Evolutionary conservation across 2,888 invertebrate genomes (phyloP).

Genomic region (Melitaea athalia): DNA sequence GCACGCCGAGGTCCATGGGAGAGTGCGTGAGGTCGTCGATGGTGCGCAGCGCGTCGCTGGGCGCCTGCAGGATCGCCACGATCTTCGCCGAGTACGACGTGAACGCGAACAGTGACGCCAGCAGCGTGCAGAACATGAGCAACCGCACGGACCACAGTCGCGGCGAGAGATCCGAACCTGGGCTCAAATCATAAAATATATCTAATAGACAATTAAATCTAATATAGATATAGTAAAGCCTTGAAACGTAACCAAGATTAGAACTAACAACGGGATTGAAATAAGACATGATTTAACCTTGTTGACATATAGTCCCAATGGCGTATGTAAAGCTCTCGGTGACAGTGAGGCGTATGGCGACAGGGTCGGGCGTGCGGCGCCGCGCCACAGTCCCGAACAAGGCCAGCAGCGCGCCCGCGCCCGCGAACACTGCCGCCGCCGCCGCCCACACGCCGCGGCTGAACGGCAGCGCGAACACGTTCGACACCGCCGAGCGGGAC

Average conservation of each 20-base stretch:
- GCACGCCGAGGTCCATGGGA: slow-evolving; percentile 80
- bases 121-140: slow-evolving; percentile 79
- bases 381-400: slow-evolving; percentile 49
- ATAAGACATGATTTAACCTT: slow-evolving; percentile 61
- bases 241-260: too few relatives aligned
- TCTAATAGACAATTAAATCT: too few relatives aligned
- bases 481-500: slow-evolving; percentile 82
- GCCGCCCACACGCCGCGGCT: slow-evolving; percentile 81
- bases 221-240: too few relatives aligned
- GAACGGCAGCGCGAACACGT: slow-evolving; percentile 84
- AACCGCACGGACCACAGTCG: slow-evolving; percentile 75
- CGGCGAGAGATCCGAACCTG: slow-evolving; percentile 76
- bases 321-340: slow-evolving; percentile 79
- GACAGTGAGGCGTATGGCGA: slow-evolving; percentile 47
- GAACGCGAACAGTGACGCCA: slow-evolving; percentile 81
- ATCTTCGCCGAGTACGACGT: slow-evolving; percentile 86
- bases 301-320: slow-evolving; percentile 83
- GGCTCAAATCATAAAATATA: neutral
- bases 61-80: slow-evolving; percentile 84
- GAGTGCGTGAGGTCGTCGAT: slow-evolving; percentile 81
- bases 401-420: slow-evolving; percentile 46
- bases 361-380: slow-evolving; percentile 31
- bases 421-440: slow-evolving; percentile 45
- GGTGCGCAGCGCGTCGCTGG: slow-evolving; percentile 81
- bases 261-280: too few relatives aligned